Percentiles rank a stretch among this genome's conserved stretches.
Conservation (phyloP, 2,888 invertebrate species). For the Pristionchus maxplancki region DNA sequence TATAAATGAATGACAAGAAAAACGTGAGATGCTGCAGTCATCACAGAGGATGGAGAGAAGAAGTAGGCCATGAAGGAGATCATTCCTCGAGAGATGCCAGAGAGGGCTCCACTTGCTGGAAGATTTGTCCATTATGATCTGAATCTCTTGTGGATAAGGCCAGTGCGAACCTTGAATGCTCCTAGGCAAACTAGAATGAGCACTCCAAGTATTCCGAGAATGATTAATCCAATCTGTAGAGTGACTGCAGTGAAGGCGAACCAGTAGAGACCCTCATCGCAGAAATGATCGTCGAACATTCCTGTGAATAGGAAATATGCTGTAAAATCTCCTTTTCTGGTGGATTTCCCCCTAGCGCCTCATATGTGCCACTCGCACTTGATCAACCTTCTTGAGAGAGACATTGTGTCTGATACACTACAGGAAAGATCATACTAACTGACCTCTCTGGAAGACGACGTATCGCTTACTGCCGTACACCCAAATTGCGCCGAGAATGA, state of each 20-base stretch:
- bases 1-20: not conserved
- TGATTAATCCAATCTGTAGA: conserved; percentile 55
- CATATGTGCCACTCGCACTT: too few species aligned
- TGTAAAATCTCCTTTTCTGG: too few species aligned
- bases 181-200: conserved; percentile 63
- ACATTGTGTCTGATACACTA: too few species aligned
- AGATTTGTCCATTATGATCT: not conserved
- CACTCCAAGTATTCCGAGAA: conserved; percentile 61
- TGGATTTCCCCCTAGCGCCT: too few species aligned
- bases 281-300: conserved; percentile 65
- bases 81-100: conserved; percentile 29
- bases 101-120: conserved; percentile 29
- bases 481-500: conserved; percentile 75
- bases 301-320: not conserved
- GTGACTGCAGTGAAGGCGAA: conserved; percentile 58
- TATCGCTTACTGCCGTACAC: conserved; percentile 69
- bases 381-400: too few species aligned
- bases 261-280: conserved; percentile 67
- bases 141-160: not conserved
- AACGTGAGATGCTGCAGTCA: conserved; percentile 28
- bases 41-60: conserved; percentile 13
- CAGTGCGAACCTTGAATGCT: conserved; percentile 56
- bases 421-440: too few species aligned
- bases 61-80: not conserved
- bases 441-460: conserved; percentile 69